Conservation (phyloP, 2,113 vertebrate species). For the zebrafish (Danio rerio) region GRCz12tu NC_133188.1:46159001-46159500, state of each 20-base stretch:
- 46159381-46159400: neutral
- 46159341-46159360: too few species aligned
- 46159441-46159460: neutral
- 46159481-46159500: too few species aligned
- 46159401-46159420: neutral
- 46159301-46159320: too few species aligned
- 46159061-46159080: too few species aligned
- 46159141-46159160: neutral
- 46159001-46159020: neutral
- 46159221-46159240: neutral
- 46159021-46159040: neutral
- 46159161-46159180: neutral
- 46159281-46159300: too few species aligned
- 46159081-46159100: too few species aligned
- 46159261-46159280: too few species aligned
- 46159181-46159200: neutral
- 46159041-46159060: neutral
- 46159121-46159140: too few species aligned
- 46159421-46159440: neutral
- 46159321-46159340: too few species aligned
- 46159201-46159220: neutral
- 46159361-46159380: neutral
- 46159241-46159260: too few species aligned
- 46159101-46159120: too few species aligned
- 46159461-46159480: too few species aligned